Percentiles rank a stretch among this genome's conserved stretches.
phyloP scores from a whole-genome alignment of 2,797 vertebrate species.

The Cheirogaleus major region DNA sequence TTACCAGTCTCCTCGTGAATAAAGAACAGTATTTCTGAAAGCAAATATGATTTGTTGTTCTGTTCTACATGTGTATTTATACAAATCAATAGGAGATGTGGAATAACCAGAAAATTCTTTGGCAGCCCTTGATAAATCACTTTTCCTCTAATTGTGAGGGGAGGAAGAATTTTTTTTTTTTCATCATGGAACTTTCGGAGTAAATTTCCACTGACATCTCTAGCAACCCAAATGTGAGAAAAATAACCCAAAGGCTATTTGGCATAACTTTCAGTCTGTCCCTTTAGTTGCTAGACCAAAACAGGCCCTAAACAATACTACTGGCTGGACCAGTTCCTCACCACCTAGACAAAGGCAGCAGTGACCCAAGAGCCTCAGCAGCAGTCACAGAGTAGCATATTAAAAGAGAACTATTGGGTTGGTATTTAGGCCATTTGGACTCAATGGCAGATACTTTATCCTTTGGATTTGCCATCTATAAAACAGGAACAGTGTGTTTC shows the following conservation, averaged over 20 bases:
- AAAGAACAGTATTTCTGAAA: not conserved
- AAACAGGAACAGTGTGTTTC: not conserved
- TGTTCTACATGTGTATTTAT: conserved; percentile 42
- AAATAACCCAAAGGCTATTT: not conserved
- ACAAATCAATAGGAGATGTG: conserved; percentile 43
- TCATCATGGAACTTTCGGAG: not conserved
- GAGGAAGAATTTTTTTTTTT: not conserved
- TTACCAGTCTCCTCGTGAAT: not conserved
- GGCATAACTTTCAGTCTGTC: not conserved
- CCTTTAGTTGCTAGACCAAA: not conserved
- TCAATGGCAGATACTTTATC: not conserved
- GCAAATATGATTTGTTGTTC: conserved; percentile 26
- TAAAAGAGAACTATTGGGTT: not conserved
- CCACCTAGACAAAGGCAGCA: not conserved
- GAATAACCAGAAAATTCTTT: conserved; percentile 39
- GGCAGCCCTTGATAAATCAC: conserved; percentile 16
- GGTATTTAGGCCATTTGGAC: not conserved
- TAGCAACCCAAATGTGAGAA: not conserved
- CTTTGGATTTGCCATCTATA: not conserved
- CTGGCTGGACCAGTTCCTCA: not conserved
- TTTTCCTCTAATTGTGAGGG: conserved; percentile 22
- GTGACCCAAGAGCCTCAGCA: not conserved
- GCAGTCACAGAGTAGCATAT: not conserved
- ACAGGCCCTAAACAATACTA: not conserved
- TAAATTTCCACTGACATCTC: not conserved